Percentiles rank a stretch among this genome's conserved stretches.
Evolutionary conservation across 2,113 vertebrate genomes (phyloP).

Genomic region (Arvicanthis niloticus): DNA sequence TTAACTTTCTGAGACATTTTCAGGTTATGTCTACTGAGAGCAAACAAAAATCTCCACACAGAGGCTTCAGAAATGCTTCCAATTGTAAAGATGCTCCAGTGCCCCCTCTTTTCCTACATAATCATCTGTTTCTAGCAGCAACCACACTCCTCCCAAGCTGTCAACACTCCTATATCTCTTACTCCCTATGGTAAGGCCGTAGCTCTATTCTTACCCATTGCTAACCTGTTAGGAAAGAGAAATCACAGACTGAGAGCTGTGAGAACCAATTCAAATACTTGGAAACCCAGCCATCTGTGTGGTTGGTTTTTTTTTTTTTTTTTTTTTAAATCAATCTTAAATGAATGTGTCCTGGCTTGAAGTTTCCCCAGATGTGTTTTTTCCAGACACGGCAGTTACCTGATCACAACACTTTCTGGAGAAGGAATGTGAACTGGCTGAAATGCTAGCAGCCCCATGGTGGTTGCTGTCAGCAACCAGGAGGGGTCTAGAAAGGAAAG

Average conservation of each 20-base stretch:
- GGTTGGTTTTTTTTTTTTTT: neutral
- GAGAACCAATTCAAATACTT: neutral
- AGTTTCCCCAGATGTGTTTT: slow-evolving; percentile 32
- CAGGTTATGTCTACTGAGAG: neutral
- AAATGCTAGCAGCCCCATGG: slow-evolving; percentile 5
- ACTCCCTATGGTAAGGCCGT: neutral
- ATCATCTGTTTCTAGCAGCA: slow-evolving; percentile 12
- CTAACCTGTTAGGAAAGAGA: slow-evolving; percentile 18
- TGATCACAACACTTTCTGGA: slow-evolving; percentile 53
- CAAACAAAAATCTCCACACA: neutral
- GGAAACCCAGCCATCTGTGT: neutral
- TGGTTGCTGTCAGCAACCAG: neutral
- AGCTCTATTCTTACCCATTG: neutral
- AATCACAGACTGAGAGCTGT: neutral
- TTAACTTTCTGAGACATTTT: slow-evolving; percentile 36
- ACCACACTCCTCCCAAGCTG: neutral
- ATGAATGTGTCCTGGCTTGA: slow-evolving; percentile 35
- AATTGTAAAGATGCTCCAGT: slow-evolving; percentile 8
- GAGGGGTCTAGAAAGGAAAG: slow-evolving; percentile 5
- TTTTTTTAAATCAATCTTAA: neutral
- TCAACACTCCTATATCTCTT: neutral
- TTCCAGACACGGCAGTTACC: slow-evolving; percentile 1
- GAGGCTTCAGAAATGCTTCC: slow-evolving; percentile 29
- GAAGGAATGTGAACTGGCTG: slow-evolving; percentile 36
- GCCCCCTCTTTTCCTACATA: neutral